A percentile compares a stretch with the other conserved stretches of the same genome.
Conservation (phyloP, 2,888 invertebrate genomes). For the Desoria tigrina region DNA sequence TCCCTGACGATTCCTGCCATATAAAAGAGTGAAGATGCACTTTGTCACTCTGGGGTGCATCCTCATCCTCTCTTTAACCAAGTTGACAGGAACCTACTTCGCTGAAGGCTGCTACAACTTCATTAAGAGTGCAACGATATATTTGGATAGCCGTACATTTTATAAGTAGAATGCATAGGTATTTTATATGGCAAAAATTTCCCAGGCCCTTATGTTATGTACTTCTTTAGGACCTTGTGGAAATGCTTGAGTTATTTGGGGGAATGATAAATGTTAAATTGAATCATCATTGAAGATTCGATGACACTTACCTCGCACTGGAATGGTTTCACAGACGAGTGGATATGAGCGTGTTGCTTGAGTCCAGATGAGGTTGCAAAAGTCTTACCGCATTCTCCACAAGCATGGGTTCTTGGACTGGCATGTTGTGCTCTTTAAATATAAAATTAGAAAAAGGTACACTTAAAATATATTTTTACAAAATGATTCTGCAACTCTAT, state of each 20-base stretch:
- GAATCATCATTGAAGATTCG: too few species aligned
- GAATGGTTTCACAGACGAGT: constrained; percentile 96
- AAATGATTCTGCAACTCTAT: not conserved
- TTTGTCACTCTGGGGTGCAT: too few species aligned
- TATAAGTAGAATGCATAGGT: too few species aligned
- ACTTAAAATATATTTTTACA: constrained; percentile 21
- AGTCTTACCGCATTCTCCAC: constrained; percentile 97
- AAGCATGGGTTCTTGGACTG: constrained; percentile 94
- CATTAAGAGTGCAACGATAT: too few species aligned
- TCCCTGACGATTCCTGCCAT: too few species aligned
- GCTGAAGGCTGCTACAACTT: too few species aligned
- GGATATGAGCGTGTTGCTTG: constrained; percentile 98
- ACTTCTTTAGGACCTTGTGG: not conserved
- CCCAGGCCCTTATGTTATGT: not conserved
- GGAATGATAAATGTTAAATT: too few species aligned
- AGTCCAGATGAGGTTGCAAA: constrained; percentile 96
- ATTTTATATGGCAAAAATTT: too few species aligned
- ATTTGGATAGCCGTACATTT: too few species aligned
- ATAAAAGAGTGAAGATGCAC: too few species aligned
- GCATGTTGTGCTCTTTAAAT: constrained; percentile 83
- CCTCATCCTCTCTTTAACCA: too few species aligned
- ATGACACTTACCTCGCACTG: constrained; percentile 69
- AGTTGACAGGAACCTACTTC: too few species aligned
- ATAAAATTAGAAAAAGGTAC: constrained; percentile 17
- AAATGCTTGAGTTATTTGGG: not conserved